These are phyloP conservation scores for Xylota sylvarum DNA, from an alignment of 2,888 invertebrate species.

Conservation along the genomic window DNA sequence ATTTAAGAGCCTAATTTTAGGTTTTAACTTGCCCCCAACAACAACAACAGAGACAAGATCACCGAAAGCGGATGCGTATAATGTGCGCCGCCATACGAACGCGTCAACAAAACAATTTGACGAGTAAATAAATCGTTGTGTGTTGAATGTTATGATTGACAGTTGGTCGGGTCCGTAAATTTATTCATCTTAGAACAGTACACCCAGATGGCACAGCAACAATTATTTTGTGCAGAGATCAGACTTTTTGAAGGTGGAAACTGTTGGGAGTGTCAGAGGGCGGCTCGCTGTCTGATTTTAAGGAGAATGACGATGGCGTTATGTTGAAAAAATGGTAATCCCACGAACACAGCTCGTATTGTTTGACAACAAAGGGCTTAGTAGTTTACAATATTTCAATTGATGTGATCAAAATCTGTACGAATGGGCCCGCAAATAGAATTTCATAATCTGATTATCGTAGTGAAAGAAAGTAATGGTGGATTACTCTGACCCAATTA, in stretches of 20 bases:
- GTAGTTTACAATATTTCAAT: slow-evolving; percentile 29
- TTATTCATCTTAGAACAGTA: slow-evolving; percentile 25
- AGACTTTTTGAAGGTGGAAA: background rate
- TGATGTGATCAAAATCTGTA: slow-evolving; percentile 9
- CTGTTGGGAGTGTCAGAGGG: background rate
- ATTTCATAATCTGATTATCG: slow-evolving; percentile 29
- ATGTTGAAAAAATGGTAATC: slow-evolving; percentile 19
- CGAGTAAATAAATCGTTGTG: slow-evolving; percentile 51
- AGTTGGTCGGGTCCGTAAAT: slow-evolving; percentile 40
- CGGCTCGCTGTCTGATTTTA: background rate
- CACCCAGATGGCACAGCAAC: slow-evolving; percentile 51
- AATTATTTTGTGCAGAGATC: slow-evolving; percentile 19
- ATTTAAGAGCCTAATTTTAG: slow-evolving; percentile 65
- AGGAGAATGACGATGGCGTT: slow-evolving; percentile 15
- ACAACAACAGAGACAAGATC: slow-evolving; percentile 38
- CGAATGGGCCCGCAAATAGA: slow-evolving; percentile 12
- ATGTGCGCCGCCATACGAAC: slow-evolving; percentile 23
- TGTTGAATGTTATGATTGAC: slow-evolving; percentile 62
- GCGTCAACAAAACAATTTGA: slow-evolving; percentile 69
- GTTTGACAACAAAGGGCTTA: slow-evolving; percentile 29
- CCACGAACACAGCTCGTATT: background rate
- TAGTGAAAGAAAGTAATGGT: too few species aligned
- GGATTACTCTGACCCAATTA: background rate
- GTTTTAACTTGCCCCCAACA: slow-evolving; percentile 14
- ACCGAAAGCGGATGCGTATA: slow-evolving; percentile 27